Conservation (phyloP, 2,113 vertebrate species). For the Parotia lawesii region DNA sequence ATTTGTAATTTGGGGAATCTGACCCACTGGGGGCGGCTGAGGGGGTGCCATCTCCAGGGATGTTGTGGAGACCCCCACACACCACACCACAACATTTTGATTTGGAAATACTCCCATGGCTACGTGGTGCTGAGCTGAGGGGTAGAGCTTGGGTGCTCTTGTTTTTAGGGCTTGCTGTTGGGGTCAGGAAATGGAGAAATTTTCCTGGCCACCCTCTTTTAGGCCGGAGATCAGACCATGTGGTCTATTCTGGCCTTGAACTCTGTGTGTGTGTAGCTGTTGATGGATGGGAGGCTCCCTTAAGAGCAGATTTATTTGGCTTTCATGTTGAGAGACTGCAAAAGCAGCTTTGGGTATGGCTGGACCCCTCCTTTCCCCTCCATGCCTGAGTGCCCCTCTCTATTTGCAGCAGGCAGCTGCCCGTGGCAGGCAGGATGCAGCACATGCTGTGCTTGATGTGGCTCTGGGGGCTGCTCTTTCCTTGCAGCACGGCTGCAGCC, state of each 20-base stretch:
- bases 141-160: neutral
- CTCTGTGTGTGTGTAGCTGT: neutral
- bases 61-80: neutral
- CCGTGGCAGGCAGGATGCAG: neutral
- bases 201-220: neutral
- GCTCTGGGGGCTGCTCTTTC: neutral
- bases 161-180: neutral
- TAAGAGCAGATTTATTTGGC: slow-evolving; percentile 3
- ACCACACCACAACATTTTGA: neutral
- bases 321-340: neutral
- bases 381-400: neutral
- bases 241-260: neutral
- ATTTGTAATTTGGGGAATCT: neutral
- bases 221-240: neutral
- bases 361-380: neutral
- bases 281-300: neutral
- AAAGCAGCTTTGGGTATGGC: neutral
- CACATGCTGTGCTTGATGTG: neutral
- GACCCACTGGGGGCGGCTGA: neutral
- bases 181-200: neutral
- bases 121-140: neutral
- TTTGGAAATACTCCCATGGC: neutral
- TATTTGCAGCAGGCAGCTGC: slow-evolving; percentile 32
- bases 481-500: neutral
- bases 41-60: neutral